Evolutionary conservation across 2,888 invertebrate genomes (phyloP), one percentile per base, ranked within the genome.

Genomic region (Griposia aprilina): DNA sequence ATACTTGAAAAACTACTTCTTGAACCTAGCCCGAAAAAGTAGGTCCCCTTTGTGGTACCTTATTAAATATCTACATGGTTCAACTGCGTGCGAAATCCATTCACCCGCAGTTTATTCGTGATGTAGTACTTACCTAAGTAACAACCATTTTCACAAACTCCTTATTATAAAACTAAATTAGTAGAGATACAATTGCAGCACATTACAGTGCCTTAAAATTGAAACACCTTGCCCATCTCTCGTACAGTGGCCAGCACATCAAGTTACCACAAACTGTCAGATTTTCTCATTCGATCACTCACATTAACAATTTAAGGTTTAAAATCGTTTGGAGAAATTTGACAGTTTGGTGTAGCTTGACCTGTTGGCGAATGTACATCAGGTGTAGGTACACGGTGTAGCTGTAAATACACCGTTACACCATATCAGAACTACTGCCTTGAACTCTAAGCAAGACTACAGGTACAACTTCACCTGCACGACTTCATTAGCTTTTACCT

Each of bases 401-500:
- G 70, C 41, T 41, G 17, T 55, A 69, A 15, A 41, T 55, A 55
- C 62, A 72, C n/a, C 30, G n/a, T 52, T 69, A 69, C 17, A 50
- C 41, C 45, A 45, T 26, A 36, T n/a, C 45, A 52, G 8, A 15
- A 52, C n/a, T 41, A 62, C 45, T 82, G 60, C 41, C 63, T 66
- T 65, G 48, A 71, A 71, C 70, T 67, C 3, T 45, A 55, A 66
- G 65, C 50, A 71, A 76, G 67, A 65, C 50, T 67, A 76, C 41
- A 73, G 50, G 0, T 26, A 59, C 36, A 71, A 82, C 66, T 77
- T 71, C 60, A 79, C 57, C 52, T 83, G 65, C 63, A 74, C 36
- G n/a, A 71, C 70, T 80, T 79, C 70, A 74, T 83, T 79, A 83
- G 79, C 66, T 79, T 71, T 63, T 74, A 36, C 30, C 30, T 36